phyloP scores from a whole-genome alignment of 2,888 invertebrate species.

The Pyrocoelia pectoralis region DNA sequence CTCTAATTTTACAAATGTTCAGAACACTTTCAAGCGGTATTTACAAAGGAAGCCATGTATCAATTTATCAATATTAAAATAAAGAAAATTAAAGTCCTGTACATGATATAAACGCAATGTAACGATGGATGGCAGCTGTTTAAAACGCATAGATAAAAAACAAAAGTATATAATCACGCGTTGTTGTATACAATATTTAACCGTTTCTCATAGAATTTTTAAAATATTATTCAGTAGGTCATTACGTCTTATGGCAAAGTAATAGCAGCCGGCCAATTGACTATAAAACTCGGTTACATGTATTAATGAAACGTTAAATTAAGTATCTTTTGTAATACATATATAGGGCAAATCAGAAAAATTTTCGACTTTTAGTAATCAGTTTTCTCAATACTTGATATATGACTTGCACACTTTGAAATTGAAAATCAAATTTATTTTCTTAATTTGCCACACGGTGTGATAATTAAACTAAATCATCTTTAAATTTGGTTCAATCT shows the following conservation, averaged over 20 bases:
- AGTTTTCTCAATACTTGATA: background rate
- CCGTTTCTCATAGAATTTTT: conserved; percentile 14
- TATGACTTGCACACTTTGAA: background rate
- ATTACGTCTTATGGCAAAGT: conserved; percentile 4
- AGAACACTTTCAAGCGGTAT: background rate
- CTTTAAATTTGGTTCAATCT: background rate
- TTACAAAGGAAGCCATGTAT: background rate
- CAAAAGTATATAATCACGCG: background rate
- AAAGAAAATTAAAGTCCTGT: background rate
- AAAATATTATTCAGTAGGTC: conserved; percentile 16
- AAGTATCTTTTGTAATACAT: background rate
- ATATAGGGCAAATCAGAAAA: background rate
- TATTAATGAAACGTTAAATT: background rate
- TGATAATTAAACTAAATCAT: background rate
- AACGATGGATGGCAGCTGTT: conserved; percentile 10
- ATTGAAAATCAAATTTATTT: background rate
- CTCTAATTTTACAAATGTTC: background rate
- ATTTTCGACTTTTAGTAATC: background rate
- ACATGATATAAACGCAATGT: conserved; percentile 1
- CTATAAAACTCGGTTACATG: background rate
- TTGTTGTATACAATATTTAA: conserved; percentile 12
- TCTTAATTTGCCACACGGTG: conserved; percentile 1
- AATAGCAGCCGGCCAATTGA: conserved; percentile 9
- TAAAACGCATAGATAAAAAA: conserved; percentile 4
- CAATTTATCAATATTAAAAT: conserved; percentile 8